Evolutionary conservation across 1,140 invertebrate species (phyloP).

Genomic region (Steinernema khuongi): DNA sequence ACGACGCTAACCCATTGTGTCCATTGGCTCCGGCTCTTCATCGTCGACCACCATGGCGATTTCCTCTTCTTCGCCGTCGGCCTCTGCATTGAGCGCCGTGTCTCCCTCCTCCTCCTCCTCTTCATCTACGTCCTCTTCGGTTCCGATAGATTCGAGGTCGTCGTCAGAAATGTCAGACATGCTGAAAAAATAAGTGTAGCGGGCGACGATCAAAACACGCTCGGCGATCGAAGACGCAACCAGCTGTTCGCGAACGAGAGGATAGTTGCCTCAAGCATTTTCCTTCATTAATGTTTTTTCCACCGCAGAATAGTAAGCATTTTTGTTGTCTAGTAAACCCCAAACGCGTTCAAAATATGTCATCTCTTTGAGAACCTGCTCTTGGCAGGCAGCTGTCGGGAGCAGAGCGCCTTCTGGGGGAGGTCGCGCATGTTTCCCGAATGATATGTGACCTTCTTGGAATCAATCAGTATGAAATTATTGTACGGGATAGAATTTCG

Average conservation of each 20-base stretch:
- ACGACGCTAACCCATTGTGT: neutral
- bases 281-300: neutral
- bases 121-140: neutral
- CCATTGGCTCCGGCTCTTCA: constrained; percentile 18
- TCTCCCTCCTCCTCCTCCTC: constrained; percentile 17
- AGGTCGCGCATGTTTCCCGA: too few relatives aligned
- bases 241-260: neutral
- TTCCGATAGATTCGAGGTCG: neutral
- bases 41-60: constrained; percentile 24
- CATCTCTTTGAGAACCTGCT: neutral
- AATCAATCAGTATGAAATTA: too few relatives aligned
- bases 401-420: too few relatives aligned
- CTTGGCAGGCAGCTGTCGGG: too few relatives aligned
- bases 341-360: neutral
- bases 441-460: too few relatives aligned
- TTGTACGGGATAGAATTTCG: too few relatives aligned
- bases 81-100: neutral
- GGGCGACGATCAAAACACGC: too few relatives aligned
- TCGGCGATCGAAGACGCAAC: neutral
- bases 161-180: neutral
- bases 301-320: neutral
- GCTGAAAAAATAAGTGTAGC: neutral
- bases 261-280: neutral
- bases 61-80: constrained; percentile 22
- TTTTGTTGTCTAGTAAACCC: constrained; percentile 3